Base-by-base conservation (phyloP, 2,797 vertebrate genomes). In the Halcyon chelicuti region DNA sequence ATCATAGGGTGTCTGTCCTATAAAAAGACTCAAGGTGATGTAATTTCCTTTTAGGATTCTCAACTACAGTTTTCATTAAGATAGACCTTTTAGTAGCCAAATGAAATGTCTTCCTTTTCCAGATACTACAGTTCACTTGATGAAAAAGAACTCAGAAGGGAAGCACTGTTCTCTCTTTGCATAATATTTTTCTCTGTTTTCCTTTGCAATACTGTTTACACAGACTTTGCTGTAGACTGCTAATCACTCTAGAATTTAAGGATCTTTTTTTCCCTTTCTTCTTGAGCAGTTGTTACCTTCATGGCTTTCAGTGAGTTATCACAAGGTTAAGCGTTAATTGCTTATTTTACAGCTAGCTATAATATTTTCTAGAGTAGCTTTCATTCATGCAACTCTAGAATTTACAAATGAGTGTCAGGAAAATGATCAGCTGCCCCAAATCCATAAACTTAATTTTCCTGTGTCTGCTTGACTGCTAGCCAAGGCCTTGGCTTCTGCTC, bases 401-500 rank as follows among this genome's bases (percentile, higher is more conserved):
- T 46, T 77, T 92, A 33, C 2, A 90, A 80, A 77, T 83, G 65
- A 95, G 29, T 1, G 1, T 77, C 46, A 91, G 76, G 85, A 83
- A 67, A 42, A 62, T 71, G 68, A 93, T 77, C 78, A 86, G 44
- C 85, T 83, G 79, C 58, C 61, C 58, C 51, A 83, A 78, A 91
- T 90, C 79, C 83, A 75, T 92, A 78, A 88, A 91, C 68, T 67
- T 80, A 65, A 51, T 91, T 96, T 91, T 89, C 12, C 46, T 71
- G 25, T 75, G 49, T 60, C 60, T 87, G 18, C 72, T 93, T 94
- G 81, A 89, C 86, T 85, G 49, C 71, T 86, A 61, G 81, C 89
- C 88, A 95, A 81, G 82, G 67, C 65, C 72, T 92, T 96, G 92
- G 91, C 89, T 93, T 85, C 65, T 86, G 52, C 87, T 91, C 60